Base-by-base conservation (phyloP, 2,113 vertebrate species). In the Myrmecobius fasciatus region DNA sequence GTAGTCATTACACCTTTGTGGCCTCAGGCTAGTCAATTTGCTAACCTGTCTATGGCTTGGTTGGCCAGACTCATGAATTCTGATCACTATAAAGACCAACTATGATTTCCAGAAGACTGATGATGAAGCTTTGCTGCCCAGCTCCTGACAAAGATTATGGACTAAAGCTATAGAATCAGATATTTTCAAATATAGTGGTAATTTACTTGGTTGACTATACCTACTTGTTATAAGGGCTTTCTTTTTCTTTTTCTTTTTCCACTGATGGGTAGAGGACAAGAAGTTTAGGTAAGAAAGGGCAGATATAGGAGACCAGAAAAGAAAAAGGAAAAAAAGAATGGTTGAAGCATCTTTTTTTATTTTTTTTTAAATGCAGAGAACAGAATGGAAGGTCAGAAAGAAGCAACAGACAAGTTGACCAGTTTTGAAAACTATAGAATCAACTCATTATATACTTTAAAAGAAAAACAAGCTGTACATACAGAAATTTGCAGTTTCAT, bases 271-370 rank as follows among this genome's bases (percentile, higher is more conserved):
- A 28, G 10, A 90, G 24, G 47, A 51, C 25, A 43, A 3, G 28
- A 48, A 43, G 0, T 8, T 6, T 11, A n/a, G n/a, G 8, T 12
- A 11, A 1, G 49, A 17, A 25, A 47, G 36, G 22, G 36, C 0
- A 8, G 7, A 48, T 25, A 31, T 1, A 75, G 17, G 43, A 67
- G 88, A 25, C 6, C 60, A 54, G 47, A 36, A 31, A 52, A 28
- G 51, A 5, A 31, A 52, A 93, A 91, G 0, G 83, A 88, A 17
- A 26, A 67, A 52, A 56, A 60, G 28, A 60, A 28, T 20, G n/a
- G 36, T n/a, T 67, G 31, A 67, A 67, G 31, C 31, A 67, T 5
- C 26, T 56, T 52, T 52, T 52, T 52, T 52, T 52, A 12, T 60
- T 60, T 67, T 67, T 60, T 60, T 60, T 54, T 54, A 7, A 67